A percentile compares a stretch with the other conserved stretches of the same genome.
Conservation (phyloP, 2,888 invertebrate species). For the Xylota sylvarum region DNA sequence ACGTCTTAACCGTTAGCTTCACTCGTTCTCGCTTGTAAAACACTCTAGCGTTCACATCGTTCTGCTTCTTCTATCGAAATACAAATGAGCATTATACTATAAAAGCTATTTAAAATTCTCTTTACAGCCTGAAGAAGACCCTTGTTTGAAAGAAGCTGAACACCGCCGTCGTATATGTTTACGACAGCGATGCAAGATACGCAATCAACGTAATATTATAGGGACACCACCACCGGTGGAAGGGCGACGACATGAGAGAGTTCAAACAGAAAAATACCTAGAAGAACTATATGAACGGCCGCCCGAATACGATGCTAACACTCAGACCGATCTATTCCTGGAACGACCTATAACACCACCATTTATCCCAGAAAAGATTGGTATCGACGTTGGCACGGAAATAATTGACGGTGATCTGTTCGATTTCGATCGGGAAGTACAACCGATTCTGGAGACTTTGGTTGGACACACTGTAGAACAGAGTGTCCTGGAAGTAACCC, state of each 20-base stretch:
- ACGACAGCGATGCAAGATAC: constrained; percentile 85
- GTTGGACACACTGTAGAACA: constrained; percentile 96
- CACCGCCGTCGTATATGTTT: constrained; percentile 90
- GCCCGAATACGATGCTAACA: constrained; percentile 90
- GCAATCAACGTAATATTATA: constrained; percentile 86
- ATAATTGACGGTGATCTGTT: constrained; percentile 96
- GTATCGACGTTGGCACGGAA: constrained; percentile 93
- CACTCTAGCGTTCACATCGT: constrained; percentile 29
- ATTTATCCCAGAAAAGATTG: constrained; percentile 92
- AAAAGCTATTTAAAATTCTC: not conserved
- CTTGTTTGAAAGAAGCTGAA: constrained; percentile 83
- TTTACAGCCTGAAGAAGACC: constrained; percentile 85
- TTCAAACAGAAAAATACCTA: constrained; percentile 95
- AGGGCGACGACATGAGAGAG: constrained; percentile 93
- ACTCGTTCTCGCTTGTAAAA: constrained; percentile 48
- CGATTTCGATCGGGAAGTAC: constrained; percentile 96
- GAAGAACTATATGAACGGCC: constrained; percentile 94
- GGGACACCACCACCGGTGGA: constrained; percentile 87
- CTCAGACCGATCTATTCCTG: constrained; percentile 94
- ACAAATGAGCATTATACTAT: not conserved
- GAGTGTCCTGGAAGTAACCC: constrained; percentile 94
- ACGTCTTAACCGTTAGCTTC: constrained; percentile 56
- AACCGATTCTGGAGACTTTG: constrained; percentile 94
- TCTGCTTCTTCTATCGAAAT: not conserved
- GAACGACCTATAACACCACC: constrained; percentile 93